Conservation (phyloP, 64 coral and sea anemone species). For the Cladopsammia gracilis region DNA sequence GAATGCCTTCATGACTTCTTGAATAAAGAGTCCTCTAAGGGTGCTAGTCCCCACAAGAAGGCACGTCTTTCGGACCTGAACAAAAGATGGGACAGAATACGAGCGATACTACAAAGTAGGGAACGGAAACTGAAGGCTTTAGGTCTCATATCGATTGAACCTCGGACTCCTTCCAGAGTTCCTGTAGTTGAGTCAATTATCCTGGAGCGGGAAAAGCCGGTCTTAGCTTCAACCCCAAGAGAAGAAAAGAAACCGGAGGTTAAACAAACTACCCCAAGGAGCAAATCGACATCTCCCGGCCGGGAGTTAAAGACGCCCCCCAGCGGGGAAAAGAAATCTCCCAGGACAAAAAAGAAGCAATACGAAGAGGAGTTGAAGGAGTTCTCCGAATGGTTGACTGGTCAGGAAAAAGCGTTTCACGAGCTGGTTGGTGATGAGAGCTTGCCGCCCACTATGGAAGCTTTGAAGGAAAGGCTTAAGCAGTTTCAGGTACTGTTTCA, state of each 20-base stretch:
- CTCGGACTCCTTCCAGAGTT: constrained; percentile 25
- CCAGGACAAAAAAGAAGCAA: constrained; percentile 80
- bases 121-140: constrained; percentile 76
- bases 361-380: constrained; percentile 85
- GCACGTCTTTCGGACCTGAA: constrained; percentile 76
- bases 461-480: constrained; percentile 67
- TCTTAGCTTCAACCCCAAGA: constrained; percentile 52
- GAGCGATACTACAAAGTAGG: constrained; percentile 71
- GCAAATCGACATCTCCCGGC: constrained; percentile 35
- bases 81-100: constrained; percentile 79
- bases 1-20: constrained; percentile 80
- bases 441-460: constrained; percentile 64
- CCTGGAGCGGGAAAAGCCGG: constrained; percentile 33
- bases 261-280: constrained; percentile 19
- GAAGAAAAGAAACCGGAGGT: background rate
- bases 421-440: constrained; percentile 79
- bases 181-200: constrained; percentile 47
- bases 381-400: constrained; percentile 86
- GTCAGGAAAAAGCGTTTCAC: constrained; percentile 84
- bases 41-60: constrained; percentile 75
- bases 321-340: constrained; percentile 76
- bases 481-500: constrained; percentile 76
- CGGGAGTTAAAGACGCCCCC: constrained; percentile 57
- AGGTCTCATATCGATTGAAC: constrained; percentile 19
- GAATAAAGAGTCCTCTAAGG: constrained; percentile 63